A percentile compares a stretch with the other conserved stretches of the same genome.
These are phyloP conservation scores for Pica pica DNA, from an alignment of 2,113 vertebrate genomes.

Conservation along the genomic window DNA sequence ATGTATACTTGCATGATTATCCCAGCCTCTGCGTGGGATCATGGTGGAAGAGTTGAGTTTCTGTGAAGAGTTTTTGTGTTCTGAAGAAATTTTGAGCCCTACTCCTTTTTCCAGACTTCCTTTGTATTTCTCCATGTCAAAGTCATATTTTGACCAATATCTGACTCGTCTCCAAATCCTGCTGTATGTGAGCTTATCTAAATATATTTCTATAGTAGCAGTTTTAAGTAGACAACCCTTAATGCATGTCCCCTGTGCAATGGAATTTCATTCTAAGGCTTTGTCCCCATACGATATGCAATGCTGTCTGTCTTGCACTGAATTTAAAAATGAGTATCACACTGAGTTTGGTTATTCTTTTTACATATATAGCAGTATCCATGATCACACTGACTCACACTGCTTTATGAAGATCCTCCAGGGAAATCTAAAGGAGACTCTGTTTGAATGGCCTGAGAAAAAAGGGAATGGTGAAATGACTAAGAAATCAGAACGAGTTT, in stretches of 20 bases:
- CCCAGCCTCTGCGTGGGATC: background rate
- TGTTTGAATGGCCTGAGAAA: conserved; percentile 88
- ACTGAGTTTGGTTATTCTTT: conserved; percentile 53
- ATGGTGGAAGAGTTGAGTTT: background rate
- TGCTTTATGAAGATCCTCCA: conserved; percentile 98
- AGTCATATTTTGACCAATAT: background rate
- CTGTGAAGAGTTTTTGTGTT: background rate
- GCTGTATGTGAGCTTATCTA: background rate
- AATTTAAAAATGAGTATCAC: background rate
- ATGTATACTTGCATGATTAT: background rate
- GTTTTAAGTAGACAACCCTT: background rate
- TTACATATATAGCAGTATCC: conserved; percentile 87
- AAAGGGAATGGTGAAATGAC: conserved; percentile 81
- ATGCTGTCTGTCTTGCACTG: background rate
- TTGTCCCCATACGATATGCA: background rate
- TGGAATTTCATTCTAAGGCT: background rate
- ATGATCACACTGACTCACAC: conserved; percentile 94
- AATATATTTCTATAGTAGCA: background rate
- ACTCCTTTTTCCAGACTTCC: background rate
- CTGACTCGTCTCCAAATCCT: background rate
- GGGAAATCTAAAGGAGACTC: conserved; percentile 93
- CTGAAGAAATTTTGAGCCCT: background rate
- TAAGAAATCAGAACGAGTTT: conserved; percentile 85
- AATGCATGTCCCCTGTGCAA: background rate
- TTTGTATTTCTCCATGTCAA: background rate